These are phyloP conservation scores for Sarcoramphus papa DNA, from an alignment of 2,797 vertebrate genomes.

Conservation along the genomic window DNA sequence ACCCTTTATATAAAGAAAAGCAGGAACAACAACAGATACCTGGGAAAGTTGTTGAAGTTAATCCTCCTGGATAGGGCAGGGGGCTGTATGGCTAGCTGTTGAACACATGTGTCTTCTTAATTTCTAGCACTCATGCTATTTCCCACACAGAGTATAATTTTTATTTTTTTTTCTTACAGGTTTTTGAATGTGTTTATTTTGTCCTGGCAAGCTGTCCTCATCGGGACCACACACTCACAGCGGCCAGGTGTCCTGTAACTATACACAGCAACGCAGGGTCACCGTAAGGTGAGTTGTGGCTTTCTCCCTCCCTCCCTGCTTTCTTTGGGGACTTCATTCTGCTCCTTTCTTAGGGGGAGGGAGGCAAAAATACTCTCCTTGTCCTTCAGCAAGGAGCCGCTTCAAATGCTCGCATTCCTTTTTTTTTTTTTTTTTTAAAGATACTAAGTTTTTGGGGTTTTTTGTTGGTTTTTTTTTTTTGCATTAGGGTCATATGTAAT, in stretches of 20 bases:
- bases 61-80: neutral
- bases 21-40: neutral
- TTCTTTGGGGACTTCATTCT: neutral
- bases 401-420: neutral
- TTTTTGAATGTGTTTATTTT: neutral
- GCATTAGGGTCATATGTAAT: neutral
- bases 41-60: neutral
- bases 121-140: neutral
- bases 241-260: neutral
- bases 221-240: accelerated
- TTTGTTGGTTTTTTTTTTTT: neutral
- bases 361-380: neutral
- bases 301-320: neutral
- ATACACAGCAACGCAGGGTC: too few species aligned
- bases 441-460: too few species aligned
- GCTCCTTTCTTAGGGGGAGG: neutral
- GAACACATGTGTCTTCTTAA: neutral
- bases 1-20: neutral
- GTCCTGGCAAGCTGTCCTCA: neutral
- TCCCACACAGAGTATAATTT: neutral
- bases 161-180: too few species aligned
- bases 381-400: neutral
- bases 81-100: neutral
- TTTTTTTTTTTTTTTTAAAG: neutral
- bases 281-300: too few species aligned